These are phyloP conservation scores for Neotragus moschatus DNA, from an alignment of 2,113 vertebrate genomes.

Conservation along the genomic window DNA sequence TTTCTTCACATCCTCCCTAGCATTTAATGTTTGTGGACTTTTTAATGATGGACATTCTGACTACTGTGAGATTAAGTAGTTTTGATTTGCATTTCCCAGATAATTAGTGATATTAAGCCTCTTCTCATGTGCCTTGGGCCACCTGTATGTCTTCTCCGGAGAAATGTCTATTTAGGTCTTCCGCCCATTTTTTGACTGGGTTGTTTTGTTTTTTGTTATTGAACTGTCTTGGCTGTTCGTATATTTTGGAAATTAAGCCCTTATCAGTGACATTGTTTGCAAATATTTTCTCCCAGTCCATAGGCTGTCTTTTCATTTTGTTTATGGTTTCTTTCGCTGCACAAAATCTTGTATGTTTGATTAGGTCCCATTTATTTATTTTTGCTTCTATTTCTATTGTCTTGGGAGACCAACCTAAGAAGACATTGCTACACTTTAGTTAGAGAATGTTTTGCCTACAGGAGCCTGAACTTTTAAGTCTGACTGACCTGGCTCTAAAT, in stretches of 20 bases:
- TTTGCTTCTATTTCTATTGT: neutral
- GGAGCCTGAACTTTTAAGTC: neutral
- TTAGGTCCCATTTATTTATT: neutral
- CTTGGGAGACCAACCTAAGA: neutral
- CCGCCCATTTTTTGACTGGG: neutral
- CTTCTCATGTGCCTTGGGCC: neutral
- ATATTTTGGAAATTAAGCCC: neutral
- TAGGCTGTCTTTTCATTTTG: neutral
- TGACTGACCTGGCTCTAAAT: neutral
- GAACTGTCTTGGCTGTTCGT: neutral
- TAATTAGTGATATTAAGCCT: neutral
- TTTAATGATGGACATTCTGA: neutral
- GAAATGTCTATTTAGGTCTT: neutral
- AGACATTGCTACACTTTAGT: neutral
- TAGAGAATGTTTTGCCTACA: neutral
- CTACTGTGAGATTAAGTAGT: neutral
- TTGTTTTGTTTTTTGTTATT: neutral
- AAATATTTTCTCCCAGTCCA: neutral
- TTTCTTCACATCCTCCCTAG: neutral
- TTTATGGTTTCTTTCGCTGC: neutral
- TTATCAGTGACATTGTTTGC: neutral
- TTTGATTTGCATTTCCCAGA: neutral
- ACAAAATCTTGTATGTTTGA: neutral
- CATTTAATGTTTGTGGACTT: neutral
- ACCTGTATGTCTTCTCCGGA: neutral